Evolutionary conservation across 2,888 invertebrate genomes (phyloP).

Genomic region (Listrodromus nycthemerus): DNA sequence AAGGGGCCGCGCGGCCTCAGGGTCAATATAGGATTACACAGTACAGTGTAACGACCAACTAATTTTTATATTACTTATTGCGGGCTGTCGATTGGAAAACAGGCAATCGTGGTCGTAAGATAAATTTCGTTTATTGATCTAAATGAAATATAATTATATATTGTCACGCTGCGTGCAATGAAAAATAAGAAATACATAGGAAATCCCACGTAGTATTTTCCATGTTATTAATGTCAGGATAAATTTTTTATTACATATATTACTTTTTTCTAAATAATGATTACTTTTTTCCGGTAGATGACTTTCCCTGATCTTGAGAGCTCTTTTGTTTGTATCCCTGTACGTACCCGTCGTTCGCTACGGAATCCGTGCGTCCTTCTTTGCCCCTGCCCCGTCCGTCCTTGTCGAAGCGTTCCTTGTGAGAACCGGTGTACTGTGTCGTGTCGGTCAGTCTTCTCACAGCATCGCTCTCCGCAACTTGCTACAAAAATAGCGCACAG

Average conservation of each 20-base stretch:
- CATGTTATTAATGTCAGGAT: not conserved
- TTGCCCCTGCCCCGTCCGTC: slow-evolving; percentile 83
- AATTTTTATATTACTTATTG: not conserved
- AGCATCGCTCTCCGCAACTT: slow-evolving; percentile 75
- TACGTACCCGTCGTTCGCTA: slow-evolving; percentile 81
- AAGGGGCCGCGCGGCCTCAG: slow-evolving; percentile 25
- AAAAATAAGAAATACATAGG: not conserved
- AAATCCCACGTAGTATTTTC: not conserved
- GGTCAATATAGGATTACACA: slow-evolving; percentile 8
- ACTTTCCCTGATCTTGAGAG: slow-evolving; percentile 72
- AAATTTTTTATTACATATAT: not conserved
- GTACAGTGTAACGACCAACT: slow-evolving; percentile 1
- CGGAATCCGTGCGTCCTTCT: slow-evolving; percentile 81
- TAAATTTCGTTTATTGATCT: not conserved
- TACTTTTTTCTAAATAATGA: not conserved
- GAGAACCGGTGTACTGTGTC: slow-evolving; percentile 83
- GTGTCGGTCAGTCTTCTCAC: slow-evolving; percentile 83
- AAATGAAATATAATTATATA: not conserved
- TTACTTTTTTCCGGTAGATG: not conserved
- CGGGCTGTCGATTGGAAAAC: not conserved
- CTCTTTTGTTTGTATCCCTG: slow-evolving; percentile 74
- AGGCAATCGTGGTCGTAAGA: not conserved
- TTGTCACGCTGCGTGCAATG: not conserved
- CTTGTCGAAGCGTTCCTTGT: slow-evolving; percentile 83
- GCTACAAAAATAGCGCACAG: slow-evolving; percentile 54